phyloP scores from a whole-genome alignment of 2,797 vertebrate species.

The Cichlasoma orientale region DNA sequence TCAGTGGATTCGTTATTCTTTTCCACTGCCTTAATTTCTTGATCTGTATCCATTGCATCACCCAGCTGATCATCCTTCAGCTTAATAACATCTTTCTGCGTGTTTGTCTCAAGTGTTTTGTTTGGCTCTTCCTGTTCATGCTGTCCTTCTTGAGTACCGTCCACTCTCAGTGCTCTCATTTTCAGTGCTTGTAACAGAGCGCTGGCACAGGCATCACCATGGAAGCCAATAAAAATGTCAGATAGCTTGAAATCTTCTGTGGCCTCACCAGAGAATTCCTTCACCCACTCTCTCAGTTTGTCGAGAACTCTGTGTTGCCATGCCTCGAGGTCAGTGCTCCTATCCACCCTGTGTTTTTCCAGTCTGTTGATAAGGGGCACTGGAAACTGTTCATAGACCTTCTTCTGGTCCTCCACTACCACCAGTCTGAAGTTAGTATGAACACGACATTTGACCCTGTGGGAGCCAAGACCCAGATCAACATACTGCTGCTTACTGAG shows the following conservation, averaged over 20 bases:
- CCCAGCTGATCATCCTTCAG: background rate
- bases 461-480: slow-evolving; percentile 85
- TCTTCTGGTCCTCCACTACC: slow-evolving; percentile 83
- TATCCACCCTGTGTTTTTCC: slow-evolving; percentile 84
- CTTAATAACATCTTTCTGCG: slow-evolving; percentile 12
- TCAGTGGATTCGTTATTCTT: slow-evolving; percentile 27
- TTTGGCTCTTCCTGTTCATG: slow-evolving; percentile 14
- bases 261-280: slow-evolving; percentile 47
- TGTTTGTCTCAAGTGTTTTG: slow-evolving; percentile 5
- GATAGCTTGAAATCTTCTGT: slow-evolving; percentile 55
- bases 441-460: slow-evolving; percentile 85
- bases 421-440: slow-evolving; percentile 79
- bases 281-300: slow-evolving; percentile 76
- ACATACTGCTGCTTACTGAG: slow-evolving; percentile 83
- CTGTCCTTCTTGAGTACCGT: background rate
- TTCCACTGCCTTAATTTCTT: slow-evolving; percentile 6
- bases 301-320: slow-evolving; percentile 69
- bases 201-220: slow-evolving; percentile 78
- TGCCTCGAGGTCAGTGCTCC: slow-evolving; percentile 76
- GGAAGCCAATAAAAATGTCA: slow-evolving; percentile 82
- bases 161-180: background rate
- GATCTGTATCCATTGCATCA: slow-evolving; percentile 24
- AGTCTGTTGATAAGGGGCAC: slow-evolving; percentile 84
- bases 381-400: slow-evolving; percentile 83
- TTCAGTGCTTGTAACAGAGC: slow-evolving; percentile 76